Conservation (phyloP, 2,888 invertebrate genomes). For the Ashinkailepas kermadecensis region DNA sequence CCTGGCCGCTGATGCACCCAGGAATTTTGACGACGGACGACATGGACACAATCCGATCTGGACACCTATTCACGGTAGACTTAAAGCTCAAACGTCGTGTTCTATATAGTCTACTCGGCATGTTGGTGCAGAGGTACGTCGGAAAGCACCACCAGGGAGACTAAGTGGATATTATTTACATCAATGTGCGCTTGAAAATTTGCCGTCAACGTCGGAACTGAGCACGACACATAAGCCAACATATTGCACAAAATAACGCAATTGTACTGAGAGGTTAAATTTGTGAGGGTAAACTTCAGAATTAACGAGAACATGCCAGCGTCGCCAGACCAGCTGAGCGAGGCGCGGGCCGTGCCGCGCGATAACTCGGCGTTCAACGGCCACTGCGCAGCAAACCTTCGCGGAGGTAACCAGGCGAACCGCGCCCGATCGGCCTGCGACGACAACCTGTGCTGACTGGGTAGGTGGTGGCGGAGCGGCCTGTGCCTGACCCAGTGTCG, state of each 20-base stretch:
- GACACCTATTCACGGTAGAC: neutral
- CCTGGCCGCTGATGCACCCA: neutral
- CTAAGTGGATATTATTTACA: neutral
- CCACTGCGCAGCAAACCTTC: neutral
- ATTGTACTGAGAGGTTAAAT: constrained; percentile 13
- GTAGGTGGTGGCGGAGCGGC: neutral
- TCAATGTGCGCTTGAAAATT: neutral
- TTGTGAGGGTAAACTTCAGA: neutral
- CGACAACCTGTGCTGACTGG: neutral
- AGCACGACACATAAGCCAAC: neutral
- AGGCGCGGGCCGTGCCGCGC: neutral
- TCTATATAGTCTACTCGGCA: neutral
- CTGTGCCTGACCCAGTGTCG: neutral
- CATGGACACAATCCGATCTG: neutral
- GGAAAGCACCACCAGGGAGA: neutral
- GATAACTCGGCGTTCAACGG: neutral
- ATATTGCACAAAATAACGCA: constrained; percentile 9
- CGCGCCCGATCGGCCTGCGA: neutral
- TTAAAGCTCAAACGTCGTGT: neutral
- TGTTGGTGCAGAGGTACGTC: neutral
- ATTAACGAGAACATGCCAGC: neutral
- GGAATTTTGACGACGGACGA: neutral
- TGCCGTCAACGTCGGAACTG: neutral
- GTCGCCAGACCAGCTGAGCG: neutral
- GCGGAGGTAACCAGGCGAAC: neutral